phyloP scores from a whole-genome alignment of 1,140 invertebrate species.

The Leptinotarsa undecemlineata region DNA sequence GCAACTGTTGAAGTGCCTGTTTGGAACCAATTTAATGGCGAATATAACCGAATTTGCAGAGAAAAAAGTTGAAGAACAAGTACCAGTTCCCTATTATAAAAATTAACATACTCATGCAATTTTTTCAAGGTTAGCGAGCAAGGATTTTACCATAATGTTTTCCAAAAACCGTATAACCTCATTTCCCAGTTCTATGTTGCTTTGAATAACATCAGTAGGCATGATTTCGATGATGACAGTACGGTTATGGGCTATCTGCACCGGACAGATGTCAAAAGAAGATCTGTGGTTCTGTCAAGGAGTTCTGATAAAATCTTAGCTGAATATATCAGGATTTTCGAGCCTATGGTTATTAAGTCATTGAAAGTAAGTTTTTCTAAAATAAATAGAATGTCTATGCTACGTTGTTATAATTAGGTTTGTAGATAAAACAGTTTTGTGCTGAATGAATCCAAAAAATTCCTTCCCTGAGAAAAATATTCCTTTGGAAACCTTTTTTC shows the following conservation, averaged over 20 bases:
- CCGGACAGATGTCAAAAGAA: slow-evolving; percentile 57
- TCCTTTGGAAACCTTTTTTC: no score
- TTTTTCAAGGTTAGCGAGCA: slow-evolving; percentile 26
- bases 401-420: no score
- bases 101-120: neutral
- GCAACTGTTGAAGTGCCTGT: slow-evolving; percentile 82
- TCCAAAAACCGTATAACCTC: slow-evolving; percentile 49
- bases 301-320: slow-evolving; percentile 70
- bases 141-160: slow-evolving; percentile 50
- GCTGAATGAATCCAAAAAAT: no score
- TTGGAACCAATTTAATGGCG: slow-evolving; percentile 77
- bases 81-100: slow-evolving; percentile 19
- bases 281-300: slow-evolving; percentile 54
- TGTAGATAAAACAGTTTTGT: no score
- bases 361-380: slow-evolving; percentile 63
- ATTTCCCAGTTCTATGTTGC: slow-evolving; percentile 45
- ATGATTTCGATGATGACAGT: slow-evolving; percentile 47
- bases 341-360: slow-evolving; percentile 86
- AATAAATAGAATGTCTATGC: neutral
- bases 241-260: slow-evolving; percentile 55
- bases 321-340: slow-evolving; percentile 83
- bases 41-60: slow-evolving; percentile 52
- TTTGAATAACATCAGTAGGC: slow-evolving; percentile 45
- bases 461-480: no score
- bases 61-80: slow-evolving; percentile 26